A percentile compares a stretch with the other conserved stretches of the same genome.
Evolutionary conservation across 2,888 invertebrate species (phyloP).

Genomic region (Hemaris fuciformis): DNA sequence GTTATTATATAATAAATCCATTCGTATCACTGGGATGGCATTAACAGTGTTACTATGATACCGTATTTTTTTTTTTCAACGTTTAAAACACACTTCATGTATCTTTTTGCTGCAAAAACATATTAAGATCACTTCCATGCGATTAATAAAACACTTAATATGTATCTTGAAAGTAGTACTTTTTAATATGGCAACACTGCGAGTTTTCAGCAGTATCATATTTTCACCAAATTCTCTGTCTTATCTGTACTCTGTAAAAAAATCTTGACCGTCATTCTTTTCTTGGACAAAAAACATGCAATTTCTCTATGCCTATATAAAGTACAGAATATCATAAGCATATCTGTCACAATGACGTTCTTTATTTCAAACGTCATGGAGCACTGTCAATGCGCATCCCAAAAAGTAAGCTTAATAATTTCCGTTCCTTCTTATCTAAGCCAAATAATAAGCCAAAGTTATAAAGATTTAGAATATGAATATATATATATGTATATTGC

Average conservation of each 20-base stretch:
- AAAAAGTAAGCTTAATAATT: slow-evolving; percentile 22
- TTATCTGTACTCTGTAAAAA: too few relatives aligned
- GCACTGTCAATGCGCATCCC: neutral
- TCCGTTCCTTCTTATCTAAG: slow-evolving; percentile 53
- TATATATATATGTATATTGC: slow-evolving; percentile 23
- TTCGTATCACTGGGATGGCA: neutral
- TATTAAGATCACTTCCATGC: neutral
- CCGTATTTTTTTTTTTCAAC: neutral
- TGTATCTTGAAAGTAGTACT: too few relatives aligned
- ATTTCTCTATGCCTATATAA: neutral
- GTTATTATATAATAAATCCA: slow-evolving; percentile 19
- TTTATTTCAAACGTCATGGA: neutral
- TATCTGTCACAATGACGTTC: neutral
- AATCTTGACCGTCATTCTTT: neutral
- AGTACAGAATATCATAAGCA: neutral
- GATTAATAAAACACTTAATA: too few relatives aligned
- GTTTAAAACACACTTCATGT: neutral
- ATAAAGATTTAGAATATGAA: slow-evolving; percentile 42
- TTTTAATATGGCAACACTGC: too few relatives aligned
- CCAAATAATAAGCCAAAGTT: slow-evolving; percentile 76
- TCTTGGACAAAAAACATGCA: neutral
- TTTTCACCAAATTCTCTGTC: too few relatives aligned
- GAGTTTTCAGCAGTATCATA: too few relatives aligned
- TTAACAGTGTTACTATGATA: neutral
- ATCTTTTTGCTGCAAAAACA: neutral